Base-by-base conservation (phyloP, 1,140 invertebrate genomes). In the Drosophila auraria region DNA sequence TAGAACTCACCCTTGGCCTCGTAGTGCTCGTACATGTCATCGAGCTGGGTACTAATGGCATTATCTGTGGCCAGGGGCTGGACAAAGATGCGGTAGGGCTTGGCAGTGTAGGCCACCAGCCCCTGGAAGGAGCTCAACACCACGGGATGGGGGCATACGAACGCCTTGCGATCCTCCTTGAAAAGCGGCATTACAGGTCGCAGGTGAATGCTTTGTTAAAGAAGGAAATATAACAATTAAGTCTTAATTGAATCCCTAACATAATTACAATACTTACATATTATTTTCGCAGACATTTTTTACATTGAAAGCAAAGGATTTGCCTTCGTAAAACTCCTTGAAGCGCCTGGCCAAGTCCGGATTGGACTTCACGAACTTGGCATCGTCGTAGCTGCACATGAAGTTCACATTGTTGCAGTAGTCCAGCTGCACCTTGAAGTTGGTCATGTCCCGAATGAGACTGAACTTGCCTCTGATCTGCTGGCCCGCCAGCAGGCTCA, bases 1-100 rank as follows among this genome's bases (percentile, higher is more conserved):
- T 15, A 5, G 2, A 33, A 65, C n/a, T 86, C 91, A 77, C 93
- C 92, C 93, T 71, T 84, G 8, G 71, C 72, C 73, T 95, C 94
- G 83, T 97, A 97, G 82, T 94, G 94, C 40, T 94, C 91, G 68
- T 92, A 95, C 40, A 97, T 84, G 4, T 93, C 79, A 38, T 95
- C 91, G 1, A 95, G 72, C 5, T 96, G 75, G 17, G 77, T 63
- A 4, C 65, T 65, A 51, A 92, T 78, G n/a, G 51, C n/a, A 4
- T 94, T 82, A 0, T 87, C 71, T 68, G 95, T 94, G 1, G 80
- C 54, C 0, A 82, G 62, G 50, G 94, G 93, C 73, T 96, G 96
- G 2, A 96, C 89, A 89, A 95, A 96, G 2, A 96, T 80, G 47
- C 94, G 94, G 50, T 94, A 94, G 2, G 80, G 56, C 23, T 76